Evolutionary conservation across 2,888 invertebrate genomes (phyloP), one percentile per base, ranked within the genome.

Genomic region (Ashinkailepas kermadecensis): DNA sequence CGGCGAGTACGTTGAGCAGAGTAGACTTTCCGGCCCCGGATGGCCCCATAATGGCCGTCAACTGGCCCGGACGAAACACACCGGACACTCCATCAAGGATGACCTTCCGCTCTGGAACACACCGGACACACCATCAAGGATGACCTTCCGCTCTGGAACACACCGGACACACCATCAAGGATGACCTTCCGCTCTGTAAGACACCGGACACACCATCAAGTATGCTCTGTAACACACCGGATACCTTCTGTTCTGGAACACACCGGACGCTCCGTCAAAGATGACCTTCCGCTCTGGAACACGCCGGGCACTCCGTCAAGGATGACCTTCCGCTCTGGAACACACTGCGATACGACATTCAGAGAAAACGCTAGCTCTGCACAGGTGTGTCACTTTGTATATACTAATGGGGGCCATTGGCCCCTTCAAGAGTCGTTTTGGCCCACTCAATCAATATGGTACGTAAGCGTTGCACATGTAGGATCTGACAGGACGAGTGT

Each of bases 11-110:
- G 87, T 96, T 96, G 89, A 97, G 90, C n/a, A 97, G 89, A 0
- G 95, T 93, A 8, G 95, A 95, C 87, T 97, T 97, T 82, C 25
- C 79, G 81, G 80, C 81, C 81, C 23, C 97, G 0, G 96, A 96
- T 67, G 97, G 97, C 21, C 97, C 97, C 97, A 97, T 97, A 86
- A 97, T 97, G 85, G 97, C 97, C 10, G 96, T 96, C 86, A 97
- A 91, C 88, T 97, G 95, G 84, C 96, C 95, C 67, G 96, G 94
- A 58, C 93, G 91, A 83, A 97, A 91, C 85, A 92, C 91, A 79
- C 97, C 97, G 83, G 95, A 95, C 85, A 39, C 39, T 39, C 39
- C 39, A 39, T 39, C 39, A 39, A 39, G 39, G 39, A 39, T 39
- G 1, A 39, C 39, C 39, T 39, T 39, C 39, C 39, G 39, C 39